These are phyloP conservation scores for Drosophila biarmipes DNA, from an alignment of 1,140 invertebrate genomes.

Conservation along the genomic window DNA sequence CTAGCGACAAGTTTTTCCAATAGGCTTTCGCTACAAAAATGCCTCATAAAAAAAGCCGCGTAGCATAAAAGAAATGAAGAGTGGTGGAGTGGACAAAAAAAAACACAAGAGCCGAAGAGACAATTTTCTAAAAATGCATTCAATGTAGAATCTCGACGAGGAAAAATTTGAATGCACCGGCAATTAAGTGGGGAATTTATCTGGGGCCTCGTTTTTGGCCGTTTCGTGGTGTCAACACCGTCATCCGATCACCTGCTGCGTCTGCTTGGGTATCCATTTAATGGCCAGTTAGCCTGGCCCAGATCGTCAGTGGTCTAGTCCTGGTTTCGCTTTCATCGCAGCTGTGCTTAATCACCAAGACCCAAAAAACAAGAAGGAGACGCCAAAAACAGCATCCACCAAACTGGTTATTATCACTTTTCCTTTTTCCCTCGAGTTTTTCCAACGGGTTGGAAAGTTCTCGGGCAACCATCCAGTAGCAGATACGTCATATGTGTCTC, in stretches of 20 bases:
- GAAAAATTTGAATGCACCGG: slow-evolving; percentile 66
- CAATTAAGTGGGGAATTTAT: slow-evolving; percentile 77
- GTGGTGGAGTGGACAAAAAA: slow-evolving; percentile 9
- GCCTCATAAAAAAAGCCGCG: slow-evolving; percentile 68
- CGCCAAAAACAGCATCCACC: slow-evolving; percentile 15
- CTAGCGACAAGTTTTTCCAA: slow-evolving; percentile 75
- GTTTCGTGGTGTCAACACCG: slow-evolving; percentile 45
- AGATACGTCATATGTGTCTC: slow-evolving; percentile 33
- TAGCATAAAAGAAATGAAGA: slow-evolving; percentile 42
- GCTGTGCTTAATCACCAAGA: background rate
- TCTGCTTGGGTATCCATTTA: slow-evolving; percentile 39
- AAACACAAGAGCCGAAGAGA: slow-evolving; percentile 27
- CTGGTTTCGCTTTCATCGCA: slow-evolving; percentile 74
- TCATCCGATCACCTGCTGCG: slow-evolving; percentile 59
- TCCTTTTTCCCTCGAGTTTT: slow-evolving; percentile 57
- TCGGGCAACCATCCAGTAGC: slow-evolving; percentile 27
- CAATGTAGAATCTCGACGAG: slow-evolving; percentile 58
- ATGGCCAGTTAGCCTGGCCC: slow-evolving; percentile 52
- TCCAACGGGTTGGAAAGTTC: slow-evolving; percentile 78
- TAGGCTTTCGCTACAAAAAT: slow-evolving; percentile 81
- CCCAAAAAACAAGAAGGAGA: slow-evolving; percentile 14
- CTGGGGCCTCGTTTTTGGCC: slow-evolving; percentile 10
- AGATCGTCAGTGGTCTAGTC: slow-evolving; percentile 58
- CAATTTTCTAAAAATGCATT: slow-evolving; percentile 54
- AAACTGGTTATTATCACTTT: slow-evolving; percentile 76